Evolutionary conservation across 1,140 invertebrate species (phyloP), one percentile per base, ranked within the genome.

Genomic region (Thereuonema tuberculata): DNA sequence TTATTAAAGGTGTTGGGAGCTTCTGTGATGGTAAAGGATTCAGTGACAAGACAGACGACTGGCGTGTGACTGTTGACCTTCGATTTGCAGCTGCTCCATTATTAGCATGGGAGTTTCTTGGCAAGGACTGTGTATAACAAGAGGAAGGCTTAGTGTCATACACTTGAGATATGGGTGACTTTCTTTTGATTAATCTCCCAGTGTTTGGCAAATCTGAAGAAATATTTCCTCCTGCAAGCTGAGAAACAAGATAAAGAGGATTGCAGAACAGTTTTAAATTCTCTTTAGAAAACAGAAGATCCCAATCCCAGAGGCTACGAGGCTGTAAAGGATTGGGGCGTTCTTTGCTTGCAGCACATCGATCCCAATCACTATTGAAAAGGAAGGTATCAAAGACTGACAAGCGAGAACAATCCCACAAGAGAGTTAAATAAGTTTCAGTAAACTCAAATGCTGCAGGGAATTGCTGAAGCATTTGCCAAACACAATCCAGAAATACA

Each of bases 301-400:
- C 76, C 87, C 87, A 90, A 68, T 90, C 85, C 87, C 87, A 92
- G 0, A 87, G 81, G 29, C 84, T 85, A 0, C 86, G 75, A 31
- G 85, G 71, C 2, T 84, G 76, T 43, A 87, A 74, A 23, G 78
- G 78, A 59, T 72, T 76, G 24, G 68, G 70, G 60, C 14, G 56
- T 24, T 64, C 63, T n/a, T 50, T 64, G 46, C 37, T 52, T 24
- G 58, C 59, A 20, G 37, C 49, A 17, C 52, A 61, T 15, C 68
- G 59, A 28, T 72, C 67, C 60, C 71, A 67, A 24, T 66, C 65
- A 59, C 67, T 87, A 69, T 93, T 90, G 68, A 94, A 95, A 20
- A 94, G 79, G 76, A 95, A 95, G 21, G 89, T 94, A 62, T 93
- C 89, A 70, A 93, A 94, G 29, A 93, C 78, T 27, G 89, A 87